Base-by-base conservation (phyloP, 2,888 invertebrate species). In the Falcaria lacertinaria region DNA sequence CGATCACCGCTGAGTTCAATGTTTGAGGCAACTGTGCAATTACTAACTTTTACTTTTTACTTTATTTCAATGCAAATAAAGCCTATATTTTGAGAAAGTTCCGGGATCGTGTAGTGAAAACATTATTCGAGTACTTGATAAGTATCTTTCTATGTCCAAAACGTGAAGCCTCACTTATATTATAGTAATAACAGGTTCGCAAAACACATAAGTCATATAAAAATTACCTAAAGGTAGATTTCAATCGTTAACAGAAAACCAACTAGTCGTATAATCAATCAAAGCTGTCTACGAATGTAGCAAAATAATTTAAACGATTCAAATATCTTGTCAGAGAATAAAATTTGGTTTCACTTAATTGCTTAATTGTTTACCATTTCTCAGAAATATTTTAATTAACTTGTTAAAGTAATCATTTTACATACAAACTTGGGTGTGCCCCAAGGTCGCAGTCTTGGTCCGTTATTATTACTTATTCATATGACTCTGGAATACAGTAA, bases 41-140 rank as follows among this genome's bases (percentile, higher is more conserved):
- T 76, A 74, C 63, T 50, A 67, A 79, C 76, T 79, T 79, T 79
- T 77, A 78, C 78, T 76, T 80, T 77, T 64, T 51, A 44, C 48
- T 53, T 64, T 53, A 64, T 64, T 60, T 55, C 48, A 60, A 68
- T 66, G 67, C 64, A 68, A 66, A 70, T 69, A 69, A 64, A 22
- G 14, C 15, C 56, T 53, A 57, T 58, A 56, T 58, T 54, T 45
- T 51, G 64, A 64, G 79, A 81, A 79, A 80, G 79, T 72, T 62
- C 50, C 56, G 65, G 60, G 65, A 64, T 62, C 57, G 70, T 58
- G 64, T 59, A n/a, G 69, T 65, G 74, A 75, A 69, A 71, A 65
- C 64, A 65, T 67, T 47, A 38, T 47, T 47, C 38, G 41, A 45
- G 47, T 45, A 54, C 37, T 52, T 49, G 53, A 69, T 66, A 64